Base-by-base conservation (phyloP, 1,140 invertebrate genomes). In the Aricia agestis region DNA sequence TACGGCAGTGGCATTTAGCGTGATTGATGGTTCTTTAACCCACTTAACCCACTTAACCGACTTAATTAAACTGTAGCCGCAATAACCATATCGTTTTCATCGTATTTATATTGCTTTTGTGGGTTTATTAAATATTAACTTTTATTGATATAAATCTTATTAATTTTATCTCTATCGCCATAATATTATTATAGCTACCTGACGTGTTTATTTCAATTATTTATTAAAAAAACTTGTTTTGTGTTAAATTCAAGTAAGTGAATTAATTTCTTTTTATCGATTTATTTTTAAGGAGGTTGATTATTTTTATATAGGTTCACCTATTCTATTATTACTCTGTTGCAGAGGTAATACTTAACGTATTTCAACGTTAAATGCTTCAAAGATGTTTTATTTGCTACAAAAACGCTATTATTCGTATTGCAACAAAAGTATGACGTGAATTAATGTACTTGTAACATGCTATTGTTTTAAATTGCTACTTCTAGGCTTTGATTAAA, bases 401-500 rank as follows among this genome's bases (percentile, higher is more conserved):
- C 45, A 15, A 9, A 11, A 52, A 52, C 45, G 45, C 45, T 52
- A 52, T 52, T 52, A 52, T 52, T 36, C 6, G 0, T 52, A 52
- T 52, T 1, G 45, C 45, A 36, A 36, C 36, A 36, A 36, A 52
- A 52, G 45, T 52, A 52, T 52, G 45, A 52, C 59, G 59, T 7
- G 59, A 63, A 63, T 19, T 25, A 63, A 63, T 63, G 59, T 63
- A 6, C 17, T 19, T 63, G 59, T 63, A 63, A 63, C 17, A 63
- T 19, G 59, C 59, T 25, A 63, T 63, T 63, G 59, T 63, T 19
- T 63, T 19, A 63, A 11, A 25, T 19, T 9, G 6, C 18, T 59
- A 18, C n/a, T 25, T 25, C 58, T 59, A 25, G 59, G 45, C 11
- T 52, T 52, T 52, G 45, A 63, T 19, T 63, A 63, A 10, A 63